Conservation (phyloP, 1,140 invertebrate species). For the Scylla paramamosain region DNA sequence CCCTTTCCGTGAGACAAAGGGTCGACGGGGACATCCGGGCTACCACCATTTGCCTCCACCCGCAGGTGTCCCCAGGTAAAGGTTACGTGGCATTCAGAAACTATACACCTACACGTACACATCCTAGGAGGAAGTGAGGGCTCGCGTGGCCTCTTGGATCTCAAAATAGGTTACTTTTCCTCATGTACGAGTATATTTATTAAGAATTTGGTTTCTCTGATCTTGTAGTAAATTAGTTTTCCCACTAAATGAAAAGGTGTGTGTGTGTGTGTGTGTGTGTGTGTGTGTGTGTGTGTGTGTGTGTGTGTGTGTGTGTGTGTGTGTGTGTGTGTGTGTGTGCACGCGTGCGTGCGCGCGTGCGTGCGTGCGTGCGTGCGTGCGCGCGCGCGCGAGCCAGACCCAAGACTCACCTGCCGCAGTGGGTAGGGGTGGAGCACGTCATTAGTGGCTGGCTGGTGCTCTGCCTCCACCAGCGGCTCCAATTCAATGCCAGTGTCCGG, state of each 20-base stretch:
- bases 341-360: not conserved
- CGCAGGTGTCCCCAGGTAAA: too few relatives aligned
- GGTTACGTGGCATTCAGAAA: too few relatives aligned
- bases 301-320: conserved; percentile 36
- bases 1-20: too few relatives aligned
- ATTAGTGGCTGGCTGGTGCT: not conserved
- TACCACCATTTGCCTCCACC: too few relatives aligned
- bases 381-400: not conserved
- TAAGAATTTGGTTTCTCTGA: too few relatives aligned
- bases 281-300: conserved; percentile 44
- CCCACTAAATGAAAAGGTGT: not conserved
- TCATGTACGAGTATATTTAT: too few relatives aligned
- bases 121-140: too few relatives aligned
- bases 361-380: conserved; percentile 18
- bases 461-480: conserved; percentile 65
- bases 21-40: too few relatives aligned
- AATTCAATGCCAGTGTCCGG: conserved; percentile 54
- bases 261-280: not conserved
- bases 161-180: too few relatives aligned
- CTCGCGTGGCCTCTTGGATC: too few relatives aligned
- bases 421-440: not conserved
- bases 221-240: too few relatives aligned
- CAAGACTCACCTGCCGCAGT: not conserved
- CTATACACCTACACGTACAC: too few relatives aligned
- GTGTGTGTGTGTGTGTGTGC: not conserved